Conservation (phyloP, 2,888 invertebrate species). For the Tenthredo distinguenda region DNA sequence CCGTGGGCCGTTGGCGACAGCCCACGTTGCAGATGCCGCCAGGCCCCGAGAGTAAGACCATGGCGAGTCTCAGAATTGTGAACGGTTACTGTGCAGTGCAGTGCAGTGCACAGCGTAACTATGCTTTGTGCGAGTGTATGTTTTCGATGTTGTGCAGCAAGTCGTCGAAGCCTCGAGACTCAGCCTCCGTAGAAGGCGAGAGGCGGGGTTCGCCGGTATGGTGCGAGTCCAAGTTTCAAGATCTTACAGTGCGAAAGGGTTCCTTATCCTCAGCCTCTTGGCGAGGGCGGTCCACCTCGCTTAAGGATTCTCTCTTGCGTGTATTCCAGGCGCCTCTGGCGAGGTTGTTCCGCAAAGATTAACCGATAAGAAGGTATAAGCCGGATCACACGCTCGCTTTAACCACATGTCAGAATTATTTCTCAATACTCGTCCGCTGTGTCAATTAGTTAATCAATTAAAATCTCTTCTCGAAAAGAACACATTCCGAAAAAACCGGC, state of each 20-base stretch:
- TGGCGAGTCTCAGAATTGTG: neutral
- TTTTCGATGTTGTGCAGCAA: neutral
- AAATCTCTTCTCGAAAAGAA: neutral
- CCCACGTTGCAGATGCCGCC: conserved; percentile 64
- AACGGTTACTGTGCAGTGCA: neutral
- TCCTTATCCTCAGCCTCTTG: conserved; percentile 13
- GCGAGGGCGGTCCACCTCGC: conserved; percentile 34
- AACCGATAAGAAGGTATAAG: conserved; percentile 29
- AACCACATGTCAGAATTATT: conserved; percentile 19
- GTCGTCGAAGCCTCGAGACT: neutral
- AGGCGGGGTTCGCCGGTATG: conserved; percentile 18
- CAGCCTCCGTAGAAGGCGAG: conserved; percentile 39
- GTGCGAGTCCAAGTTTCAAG: neutral
- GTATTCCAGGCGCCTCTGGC: conserved; percentile 27
- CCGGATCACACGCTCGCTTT: conserved; percentile 50
- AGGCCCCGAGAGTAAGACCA: conserved; percentile 56
- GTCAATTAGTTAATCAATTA: conserved; percentile 44
- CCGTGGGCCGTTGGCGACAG: conserved; percentile 58
- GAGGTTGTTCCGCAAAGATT: conserved; percentile 37
- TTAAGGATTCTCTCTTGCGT: neutral
- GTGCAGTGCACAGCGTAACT: neutral
- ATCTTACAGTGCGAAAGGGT: conserved; percentile 17
- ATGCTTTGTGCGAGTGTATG: conserved; percentile 4
- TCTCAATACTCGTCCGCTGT: neutral
- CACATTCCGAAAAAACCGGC: no score